These are phyloP conservation scores for Malacosoma neustria DNA, from an alignment of 2,888 invertebrate species.

Conservation along the genomic window DNA sequence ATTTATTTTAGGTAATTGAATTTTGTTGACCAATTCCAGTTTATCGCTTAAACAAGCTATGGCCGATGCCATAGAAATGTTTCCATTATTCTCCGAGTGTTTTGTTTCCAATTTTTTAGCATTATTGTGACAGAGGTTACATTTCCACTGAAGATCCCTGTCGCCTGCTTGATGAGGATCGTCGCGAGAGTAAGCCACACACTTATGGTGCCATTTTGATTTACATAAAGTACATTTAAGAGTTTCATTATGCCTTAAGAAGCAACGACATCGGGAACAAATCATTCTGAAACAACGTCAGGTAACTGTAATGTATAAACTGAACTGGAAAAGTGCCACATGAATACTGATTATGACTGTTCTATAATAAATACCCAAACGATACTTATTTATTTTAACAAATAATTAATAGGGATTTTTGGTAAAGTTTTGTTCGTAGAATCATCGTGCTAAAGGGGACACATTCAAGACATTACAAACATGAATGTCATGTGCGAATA, in stretches of 20 bases:
- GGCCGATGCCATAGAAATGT: conserved; percentile 19
- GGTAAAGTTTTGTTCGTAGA: no score
- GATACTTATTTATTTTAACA: no score
- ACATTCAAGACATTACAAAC: no score
- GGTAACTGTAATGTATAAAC: no score
- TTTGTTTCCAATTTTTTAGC: conserved; percentile 15
- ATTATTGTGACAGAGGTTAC: conserved; percentile 37
- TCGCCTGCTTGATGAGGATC: conserved; percentile 31
- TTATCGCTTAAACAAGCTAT: conserved; percentile 39
- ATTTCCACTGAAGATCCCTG: conserved; percentile 39
- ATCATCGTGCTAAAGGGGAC: no score
- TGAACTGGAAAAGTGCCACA: no score
- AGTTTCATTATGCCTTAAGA: conserved; percentile 27
- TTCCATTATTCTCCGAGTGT: conserved; percentile 16
- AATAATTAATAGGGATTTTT: no score
- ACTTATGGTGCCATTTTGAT: conserved; percentile 28
- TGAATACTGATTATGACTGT: no score
- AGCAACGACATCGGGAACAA: conserved; percentile 37
- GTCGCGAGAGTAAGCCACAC: conserved; percentile 19
- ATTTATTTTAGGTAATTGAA: conserved; percentile 49
- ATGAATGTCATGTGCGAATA: no score
- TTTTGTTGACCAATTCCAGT: conserved; percentile 49
- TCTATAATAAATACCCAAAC: no score
- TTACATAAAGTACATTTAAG: conserved; percentile 33
- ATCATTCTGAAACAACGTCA: conserved; percentile 30